Conservation (phyloP, 1,140 invertebrate species). For the Ceratina japonica region DNA sequence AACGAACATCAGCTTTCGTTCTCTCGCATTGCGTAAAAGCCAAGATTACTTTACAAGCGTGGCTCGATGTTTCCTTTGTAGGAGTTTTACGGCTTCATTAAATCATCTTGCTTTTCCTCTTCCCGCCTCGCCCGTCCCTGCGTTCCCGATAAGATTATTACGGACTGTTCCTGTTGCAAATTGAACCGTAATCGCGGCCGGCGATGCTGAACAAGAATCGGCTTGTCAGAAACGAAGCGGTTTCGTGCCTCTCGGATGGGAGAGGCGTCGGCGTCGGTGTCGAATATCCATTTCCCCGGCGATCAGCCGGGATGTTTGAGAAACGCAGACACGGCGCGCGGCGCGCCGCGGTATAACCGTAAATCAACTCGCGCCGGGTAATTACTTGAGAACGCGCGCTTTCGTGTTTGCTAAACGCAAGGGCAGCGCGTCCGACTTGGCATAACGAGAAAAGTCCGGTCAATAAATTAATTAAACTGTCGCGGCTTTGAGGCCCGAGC, state of each 20-base stretch:
- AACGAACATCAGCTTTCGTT: too few relatives aligned
- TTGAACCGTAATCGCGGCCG: background rate
- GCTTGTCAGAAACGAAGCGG: background rate
- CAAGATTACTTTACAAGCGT: background rate
- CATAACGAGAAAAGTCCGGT: conserved; percentile 50
- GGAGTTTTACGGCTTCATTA: background rate
- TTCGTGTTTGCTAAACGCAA: conserved; percentile 42
- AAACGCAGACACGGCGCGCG: conserved; percentile 18
- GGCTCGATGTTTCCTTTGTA: conserved; percentile 16
- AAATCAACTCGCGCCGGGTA: conserved; percentile 37
- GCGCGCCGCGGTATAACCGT: conserved; percentile 29
- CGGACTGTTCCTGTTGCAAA: background rate
- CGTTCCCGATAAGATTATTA: background rate
- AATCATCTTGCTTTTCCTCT: background rate
- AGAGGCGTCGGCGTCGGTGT: background rate
- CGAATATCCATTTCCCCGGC: background rate
- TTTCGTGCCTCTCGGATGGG: background rate
- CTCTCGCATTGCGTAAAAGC: background rate
- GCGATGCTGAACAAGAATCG: background rate
- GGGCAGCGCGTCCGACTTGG: conserved; percentile 1
- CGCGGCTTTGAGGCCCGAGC: conserved; percentile 5
- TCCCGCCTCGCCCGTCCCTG: background rate
- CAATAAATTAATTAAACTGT: conserved; percentile 57
- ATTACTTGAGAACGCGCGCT: conserved; percentile 47
- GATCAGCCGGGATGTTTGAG: conserved; percentile 27